Percentiles rank a stretch among this genome's conserved stretches.
phyloP scores from a whole-genome alignment of 1,140 invertebrate genomes.

The Asobara japonica region DNA sequence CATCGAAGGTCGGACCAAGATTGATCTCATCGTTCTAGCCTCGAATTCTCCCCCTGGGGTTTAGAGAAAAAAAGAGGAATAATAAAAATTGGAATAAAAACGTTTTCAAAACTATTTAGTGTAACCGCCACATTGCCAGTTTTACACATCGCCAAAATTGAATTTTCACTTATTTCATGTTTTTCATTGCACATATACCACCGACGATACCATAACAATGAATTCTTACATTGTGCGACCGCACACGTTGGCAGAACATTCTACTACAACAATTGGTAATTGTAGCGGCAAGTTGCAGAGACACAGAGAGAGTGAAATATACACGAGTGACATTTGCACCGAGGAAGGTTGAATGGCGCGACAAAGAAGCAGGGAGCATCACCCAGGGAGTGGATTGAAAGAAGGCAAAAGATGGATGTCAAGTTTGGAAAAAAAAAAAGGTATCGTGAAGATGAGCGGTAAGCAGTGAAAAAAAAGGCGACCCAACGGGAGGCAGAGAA shows the following conservation, averaged over 20 bases:
- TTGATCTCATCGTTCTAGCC: no score
- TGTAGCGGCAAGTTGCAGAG: neutral
- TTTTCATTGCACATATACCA: no score
- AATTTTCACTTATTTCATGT: no score
- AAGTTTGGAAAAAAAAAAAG: neutral
- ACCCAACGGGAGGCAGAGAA: neutral
- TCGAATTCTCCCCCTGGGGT: no score
- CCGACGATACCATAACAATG: no score
- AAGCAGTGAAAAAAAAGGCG: neutral
- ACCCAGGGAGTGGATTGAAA: neutral
- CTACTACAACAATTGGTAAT: neutral
- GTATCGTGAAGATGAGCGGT: neutral
- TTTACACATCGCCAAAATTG: no score
- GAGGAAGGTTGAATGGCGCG: neutral
- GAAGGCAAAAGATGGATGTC: constrained; percentile 8
- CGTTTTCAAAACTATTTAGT: no score
- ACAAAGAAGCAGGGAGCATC: constrained; percentile 4
- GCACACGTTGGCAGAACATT: neutral
- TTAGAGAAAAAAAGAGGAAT: no score
- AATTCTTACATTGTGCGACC: neutral
- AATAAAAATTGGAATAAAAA: no score
- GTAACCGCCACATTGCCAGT: no score
- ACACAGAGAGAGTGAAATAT: constrained; percentile 12
- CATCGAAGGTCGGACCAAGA: no score
- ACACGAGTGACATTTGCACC: constrained; percentile 12